Conservation (phyloP, 2,888 invertebrate genomes). For the Erebia aethiops region DNA sequence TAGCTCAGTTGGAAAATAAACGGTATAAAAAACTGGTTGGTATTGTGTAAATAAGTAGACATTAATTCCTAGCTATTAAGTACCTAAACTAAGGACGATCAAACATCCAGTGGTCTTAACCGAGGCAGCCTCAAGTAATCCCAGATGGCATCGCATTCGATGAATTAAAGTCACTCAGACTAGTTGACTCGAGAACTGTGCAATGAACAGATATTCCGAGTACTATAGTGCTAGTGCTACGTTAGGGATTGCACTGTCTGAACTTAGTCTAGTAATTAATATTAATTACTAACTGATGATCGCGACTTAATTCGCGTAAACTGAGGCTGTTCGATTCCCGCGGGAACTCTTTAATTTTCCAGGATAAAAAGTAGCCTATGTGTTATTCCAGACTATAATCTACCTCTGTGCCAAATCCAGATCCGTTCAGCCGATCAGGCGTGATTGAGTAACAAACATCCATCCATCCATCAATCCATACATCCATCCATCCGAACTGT, state of each 20-base stretch:
- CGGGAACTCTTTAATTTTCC: too few species aligned
- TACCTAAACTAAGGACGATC: slow-evolving; percentile 35
- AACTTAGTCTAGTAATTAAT: slow-evolving; percentile 18
- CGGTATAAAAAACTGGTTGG: too few species aligned
- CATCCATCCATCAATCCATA: too few species aligned
- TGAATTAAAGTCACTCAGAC: slow-evolving; percentile 68
- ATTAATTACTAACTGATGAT: background rate
- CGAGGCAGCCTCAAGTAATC: slow-evolving; percentile 67
- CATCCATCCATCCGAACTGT: too few species aligned
- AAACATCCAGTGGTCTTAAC: slow-evolving; percentile 48
- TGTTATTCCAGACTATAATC: too few species aligned
- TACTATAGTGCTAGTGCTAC: slow-evolving; percentile 29
- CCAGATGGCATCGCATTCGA: slow-evolving; percentile 62
- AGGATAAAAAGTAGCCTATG: too few species aligned
- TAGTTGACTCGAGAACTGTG: slow-evolving; percentile 47
- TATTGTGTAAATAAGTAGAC: background rate
- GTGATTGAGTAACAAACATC: too few species aligned
- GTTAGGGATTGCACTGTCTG: slow-evolving; percentile 17
- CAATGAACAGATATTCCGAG: slow-evolving; percentile 40
- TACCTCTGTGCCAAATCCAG: too few species aligned
- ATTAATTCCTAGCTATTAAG: slow-evolving; percentile 27
- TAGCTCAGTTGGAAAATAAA: too few species aligned
- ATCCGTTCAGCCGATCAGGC: too few species aligned
- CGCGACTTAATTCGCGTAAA: too few species aligned
- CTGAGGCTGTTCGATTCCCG: too few species aligned